Conservation (phyloP, 2,888 invertebrate genomes). For the Drosophila neonasuta region DNA sequence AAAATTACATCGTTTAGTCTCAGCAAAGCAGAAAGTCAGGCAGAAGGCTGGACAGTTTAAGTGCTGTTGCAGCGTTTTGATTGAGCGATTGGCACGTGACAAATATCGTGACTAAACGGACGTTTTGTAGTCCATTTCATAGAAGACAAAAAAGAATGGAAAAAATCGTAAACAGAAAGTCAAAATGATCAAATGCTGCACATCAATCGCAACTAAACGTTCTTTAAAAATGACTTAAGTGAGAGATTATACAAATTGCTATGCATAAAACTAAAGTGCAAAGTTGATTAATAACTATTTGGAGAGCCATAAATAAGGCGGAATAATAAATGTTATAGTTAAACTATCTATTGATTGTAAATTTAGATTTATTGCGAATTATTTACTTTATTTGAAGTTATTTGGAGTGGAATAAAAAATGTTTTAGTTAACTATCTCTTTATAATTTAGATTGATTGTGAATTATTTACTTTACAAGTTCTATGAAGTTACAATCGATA, state of each 20-base stretch:
- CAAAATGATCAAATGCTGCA: conserved; percentile 27
- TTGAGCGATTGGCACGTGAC: conserved; percentile 59
- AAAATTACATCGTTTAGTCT: conserved; percentile 41
- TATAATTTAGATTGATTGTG: no score
- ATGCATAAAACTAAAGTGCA: background rate
- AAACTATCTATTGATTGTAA: no score
- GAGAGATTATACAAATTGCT: background rate
- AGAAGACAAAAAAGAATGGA: background rate
- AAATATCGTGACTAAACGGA: conserved; percentile 56
- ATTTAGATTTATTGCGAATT: no score
- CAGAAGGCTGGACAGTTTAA: conserved; percentile 1
- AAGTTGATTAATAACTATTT: background rate
- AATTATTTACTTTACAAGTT: no score
- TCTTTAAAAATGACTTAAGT: background rate
- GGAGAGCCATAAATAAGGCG: background rate
- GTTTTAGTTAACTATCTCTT: no score
- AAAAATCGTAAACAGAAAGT: background rate
- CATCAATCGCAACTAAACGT: conserved; percentile 27
- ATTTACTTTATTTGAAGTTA: no score
- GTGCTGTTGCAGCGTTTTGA: conserved; percentile 26
- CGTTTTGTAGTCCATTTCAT: conserved; percentile 32
- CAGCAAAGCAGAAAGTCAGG: background rate
- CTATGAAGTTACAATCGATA: no score
- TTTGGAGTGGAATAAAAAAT: no score
- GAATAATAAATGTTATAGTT: no score